A percentile compares a stretch with the other conserved stretches of the same genome.
phyloP scores from a whole-genome alignment of 2,888 invertebrate species.

The Sthenelais limicola region DNA sequence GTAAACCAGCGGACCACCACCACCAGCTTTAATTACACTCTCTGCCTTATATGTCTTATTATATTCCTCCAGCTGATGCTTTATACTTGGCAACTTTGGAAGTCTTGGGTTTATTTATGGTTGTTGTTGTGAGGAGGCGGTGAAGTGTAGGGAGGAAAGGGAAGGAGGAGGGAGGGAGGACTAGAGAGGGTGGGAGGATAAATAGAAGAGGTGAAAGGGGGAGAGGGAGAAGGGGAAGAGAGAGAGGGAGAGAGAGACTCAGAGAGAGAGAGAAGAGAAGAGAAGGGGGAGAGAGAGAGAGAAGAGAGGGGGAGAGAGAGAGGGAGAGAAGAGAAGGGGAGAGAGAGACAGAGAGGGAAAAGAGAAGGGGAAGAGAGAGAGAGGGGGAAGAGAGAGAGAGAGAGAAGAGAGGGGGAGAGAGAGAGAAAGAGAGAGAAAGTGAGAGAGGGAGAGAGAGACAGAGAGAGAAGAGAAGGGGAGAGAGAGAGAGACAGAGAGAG shows the following conservation, averaged over 20 bases:
- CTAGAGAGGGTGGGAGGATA: background rate
- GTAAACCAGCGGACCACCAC: no score
- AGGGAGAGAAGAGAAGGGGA: background rate
- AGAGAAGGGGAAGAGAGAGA: background rate
- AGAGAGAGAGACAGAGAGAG: background rate
- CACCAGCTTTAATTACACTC: no score
- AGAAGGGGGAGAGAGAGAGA: background rate
- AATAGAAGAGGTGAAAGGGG: background rate
- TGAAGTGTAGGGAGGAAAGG: no score
- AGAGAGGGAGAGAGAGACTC: no score
- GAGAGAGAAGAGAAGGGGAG: background rate
- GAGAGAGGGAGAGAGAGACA: background rate
- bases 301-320: background rate
- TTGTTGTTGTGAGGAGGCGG: no score
- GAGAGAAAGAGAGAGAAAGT: background rate
- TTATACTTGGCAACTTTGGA: no score
- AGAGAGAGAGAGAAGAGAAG: background rate
- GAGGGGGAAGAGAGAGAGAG: background rate
- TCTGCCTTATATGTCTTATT: no score
- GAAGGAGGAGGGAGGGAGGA: background rate
- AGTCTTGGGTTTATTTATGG: no score
- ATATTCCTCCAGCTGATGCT: no score
- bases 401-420: background rate
- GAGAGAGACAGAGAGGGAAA: background rate
- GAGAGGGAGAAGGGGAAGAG: no score